Percentiles rank a stretch among this genome's conserved stretches.
phyloP scores from a whole-genome alignment of 2,113 vertebrate species.

The Toxotes chatareus region DNA sequence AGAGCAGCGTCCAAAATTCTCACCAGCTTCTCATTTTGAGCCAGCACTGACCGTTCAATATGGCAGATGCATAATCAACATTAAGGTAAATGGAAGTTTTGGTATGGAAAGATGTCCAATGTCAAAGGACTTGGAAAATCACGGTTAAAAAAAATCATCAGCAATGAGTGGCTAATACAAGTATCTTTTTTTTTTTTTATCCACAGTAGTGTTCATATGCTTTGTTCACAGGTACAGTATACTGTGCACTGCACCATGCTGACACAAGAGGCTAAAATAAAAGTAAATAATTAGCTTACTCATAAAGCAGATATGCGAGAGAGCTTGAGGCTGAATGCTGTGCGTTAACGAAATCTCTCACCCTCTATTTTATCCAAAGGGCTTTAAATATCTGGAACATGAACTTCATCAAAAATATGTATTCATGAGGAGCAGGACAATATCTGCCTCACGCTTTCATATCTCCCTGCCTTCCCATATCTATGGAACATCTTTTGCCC shows the following conservation, averaged over 20 bases:
- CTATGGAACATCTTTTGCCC: slow-evolving; percentile 56
- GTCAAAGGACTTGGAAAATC: too few relatives aligned
- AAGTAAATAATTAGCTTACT: slow-evolving; percentile 44
- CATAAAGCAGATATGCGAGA: slow-evolving; percentile 45
- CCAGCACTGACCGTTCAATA: neutral
- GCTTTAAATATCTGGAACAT: slow-evolving; percentile 64
- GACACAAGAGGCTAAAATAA: neutral
- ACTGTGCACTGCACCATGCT: neutral
- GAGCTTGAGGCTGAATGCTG: slow-evolving; percentile 30
- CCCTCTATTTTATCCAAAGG: slow-evolving; percentile 18
- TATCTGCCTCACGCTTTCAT: slow-evolving; percentile 63
- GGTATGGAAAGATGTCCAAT: too few relatives aligned
- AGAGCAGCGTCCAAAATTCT: too few relatives aligned
- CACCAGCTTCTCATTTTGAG: too few relatives aligned
- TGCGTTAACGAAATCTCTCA: slow-evolving; percentile 19
- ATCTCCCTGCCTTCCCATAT: slow-evolving; percentile 48
- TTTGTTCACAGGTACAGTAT: neutral
- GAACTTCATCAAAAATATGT: slow-evolving; percentile 74
- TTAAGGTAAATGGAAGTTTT: too few relatives aligned
- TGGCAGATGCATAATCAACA: neutral
- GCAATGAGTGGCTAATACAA: neutral
- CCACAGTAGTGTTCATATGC: too few relatives aligned
- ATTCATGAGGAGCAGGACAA: slow-evolving; percentile 73
- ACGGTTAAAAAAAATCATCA: too few relatives aligned
- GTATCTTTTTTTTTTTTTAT: too few relatives aligned